phyloP scores from a whole-genome alignment of 2,113 vertebrate genomes.

The Chionomys nivalis region DNA sequence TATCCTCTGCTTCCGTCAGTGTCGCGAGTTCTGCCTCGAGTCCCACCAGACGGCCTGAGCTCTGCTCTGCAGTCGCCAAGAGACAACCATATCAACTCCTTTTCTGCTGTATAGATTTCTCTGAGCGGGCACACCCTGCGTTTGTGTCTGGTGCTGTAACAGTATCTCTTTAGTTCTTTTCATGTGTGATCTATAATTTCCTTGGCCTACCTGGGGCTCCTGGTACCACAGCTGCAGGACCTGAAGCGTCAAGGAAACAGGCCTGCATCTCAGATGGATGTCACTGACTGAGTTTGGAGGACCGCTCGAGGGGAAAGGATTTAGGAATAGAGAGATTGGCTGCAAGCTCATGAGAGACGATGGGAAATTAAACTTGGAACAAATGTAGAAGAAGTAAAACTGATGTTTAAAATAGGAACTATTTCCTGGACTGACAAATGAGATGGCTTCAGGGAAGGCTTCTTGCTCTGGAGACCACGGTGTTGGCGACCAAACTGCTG shows the following conservation, averaged over 20 bases:
- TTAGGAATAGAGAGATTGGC: background rate
- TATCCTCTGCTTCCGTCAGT: background rate
- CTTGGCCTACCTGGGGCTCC: background rate
- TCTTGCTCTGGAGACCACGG: background rate
- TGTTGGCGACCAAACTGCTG: background rate
- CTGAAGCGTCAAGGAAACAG: background rate
- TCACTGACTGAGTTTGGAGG: background rate
- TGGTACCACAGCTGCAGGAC: background rate
- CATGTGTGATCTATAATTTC: background rate
- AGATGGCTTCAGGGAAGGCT: background rate
- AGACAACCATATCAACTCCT: background rate
- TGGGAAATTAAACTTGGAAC: background rate
- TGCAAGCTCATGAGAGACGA: background rate
- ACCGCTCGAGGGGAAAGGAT: background rate
- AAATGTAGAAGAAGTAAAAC: constrained; percentile 3
- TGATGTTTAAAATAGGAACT: constrained; percentile 9
- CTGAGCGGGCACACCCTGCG: background rate
- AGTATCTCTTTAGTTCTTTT: background rate
- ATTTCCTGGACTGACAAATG: background rate
- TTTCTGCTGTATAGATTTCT: background rate
- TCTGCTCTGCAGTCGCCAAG: background rate
- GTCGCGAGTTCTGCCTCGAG: background rate
- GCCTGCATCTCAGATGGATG: background rate
- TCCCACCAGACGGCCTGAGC: background rate
- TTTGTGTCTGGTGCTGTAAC: background rate